These are phyloP conservation scores for Erinaceus europaeus DNA, from an alignment of 2,113 vertebrate genomes.

Conservation along the genomic window DNA sequence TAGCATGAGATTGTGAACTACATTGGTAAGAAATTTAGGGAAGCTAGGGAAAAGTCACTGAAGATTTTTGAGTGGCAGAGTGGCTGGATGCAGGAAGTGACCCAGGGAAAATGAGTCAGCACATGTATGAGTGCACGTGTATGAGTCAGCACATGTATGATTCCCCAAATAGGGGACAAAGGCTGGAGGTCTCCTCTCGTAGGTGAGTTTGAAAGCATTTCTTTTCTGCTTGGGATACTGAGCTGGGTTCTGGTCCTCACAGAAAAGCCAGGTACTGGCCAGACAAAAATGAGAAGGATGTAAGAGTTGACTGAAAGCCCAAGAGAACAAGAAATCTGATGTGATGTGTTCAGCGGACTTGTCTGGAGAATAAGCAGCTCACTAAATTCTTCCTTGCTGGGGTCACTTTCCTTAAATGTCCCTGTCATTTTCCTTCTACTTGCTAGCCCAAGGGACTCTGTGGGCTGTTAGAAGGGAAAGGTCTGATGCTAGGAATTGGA, in stretches of 20 bases:
- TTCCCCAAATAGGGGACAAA: not conserved
- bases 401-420: not conserved
- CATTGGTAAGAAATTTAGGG: conserved; percentile 16
- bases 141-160: too few species aligned
- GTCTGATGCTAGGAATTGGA: not conserved
- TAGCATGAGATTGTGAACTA: not conserved
- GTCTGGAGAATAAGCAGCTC: not conserved
- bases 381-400: not conserved
- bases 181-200: not conserved
- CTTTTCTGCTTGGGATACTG: not conserved
- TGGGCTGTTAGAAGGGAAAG: not conserved
- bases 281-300: not conserved
- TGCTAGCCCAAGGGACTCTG: not conserved
- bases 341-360: not conserved
- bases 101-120: not conserved
- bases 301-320: not conserved
- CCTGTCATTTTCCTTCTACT: not conserved
- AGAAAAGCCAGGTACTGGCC: not conserved
- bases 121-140: not conserved
- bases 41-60: not conserved
- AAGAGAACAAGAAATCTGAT: not conserved
- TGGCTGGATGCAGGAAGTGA: not conserved
- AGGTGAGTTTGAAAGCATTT: not conserved
- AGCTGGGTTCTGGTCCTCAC: not conserved
- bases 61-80: not conserved